Percentiles rank a stretch among this genome's conserved stretches.
phyloP scores from a whole-genome alignment of 2,113 vertebrate species.

The Monarcha castaneiventris region DNA sequence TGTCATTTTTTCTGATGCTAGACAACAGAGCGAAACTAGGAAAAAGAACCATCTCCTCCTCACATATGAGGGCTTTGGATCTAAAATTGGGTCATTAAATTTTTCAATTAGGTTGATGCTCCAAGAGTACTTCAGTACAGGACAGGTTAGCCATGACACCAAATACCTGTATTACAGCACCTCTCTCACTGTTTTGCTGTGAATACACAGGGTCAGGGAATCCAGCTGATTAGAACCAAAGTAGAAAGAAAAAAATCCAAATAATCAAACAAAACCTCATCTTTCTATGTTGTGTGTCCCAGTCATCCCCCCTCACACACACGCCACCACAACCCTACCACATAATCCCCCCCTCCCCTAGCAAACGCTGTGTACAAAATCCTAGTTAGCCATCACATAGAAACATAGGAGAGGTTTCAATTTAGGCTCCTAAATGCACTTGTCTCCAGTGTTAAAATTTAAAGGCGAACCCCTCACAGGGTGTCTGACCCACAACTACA shows the following conservation, averaged over 20 bases:
- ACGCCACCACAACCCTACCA: no score
- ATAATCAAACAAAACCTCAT: background rate
- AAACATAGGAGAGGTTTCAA: background rate
- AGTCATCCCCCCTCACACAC: rapidly evolving
- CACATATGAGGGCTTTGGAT: background rate
- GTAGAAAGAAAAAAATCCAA: background rate
- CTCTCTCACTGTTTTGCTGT: background rate
- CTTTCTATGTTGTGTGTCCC: background rate
- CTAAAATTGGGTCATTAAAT: background rate
- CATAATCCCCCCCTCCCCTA: no score
- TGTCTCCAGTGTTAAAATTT: background rate
- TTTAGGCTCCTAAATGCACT: background rate
- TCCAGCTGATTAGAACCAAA: background rate
- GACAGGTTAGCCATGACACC: background rate
- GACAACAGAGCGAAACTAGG: background rate
- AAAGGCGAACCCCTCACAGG: background rate
- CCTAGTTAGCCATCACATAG: background rate
- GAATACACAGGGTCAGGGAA: background rate
- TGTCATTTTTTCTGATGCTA: background rate
- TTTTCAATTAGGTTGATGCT: background rate
- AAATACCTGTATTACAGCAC: background rate
- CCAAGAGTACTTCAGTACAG: background rate
- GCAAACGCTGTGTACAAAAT: background rate
- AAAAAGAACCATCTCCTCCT: background rate
- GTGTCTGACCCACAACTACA: background rate